phyloP scores from a whole-genome alignment of 2,888 invertebrate species.

The Pseudoips prasinana region DNA sequence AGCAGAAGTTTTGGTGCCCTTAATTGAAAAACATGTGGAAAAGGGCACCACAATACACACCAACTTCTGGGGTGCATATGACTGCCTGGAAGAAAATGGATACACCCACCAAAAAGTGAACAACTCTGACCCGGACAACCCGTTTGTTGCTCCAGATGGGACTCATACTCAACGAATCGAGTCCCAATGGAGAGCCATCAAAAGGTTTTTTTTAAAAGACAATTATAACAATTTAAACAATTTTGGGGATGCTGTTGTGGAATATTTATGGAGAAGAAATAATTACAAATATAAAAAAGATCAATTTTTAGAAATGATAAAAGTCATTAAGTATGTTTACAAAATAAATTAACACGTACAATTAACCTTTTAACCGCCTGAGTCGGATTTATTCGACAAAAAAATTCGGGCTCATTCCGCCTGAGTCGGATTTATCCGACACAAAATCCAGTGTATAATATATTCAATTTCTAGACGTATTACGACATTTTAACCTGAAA shows the following conservation, averaged over 20 bases:
- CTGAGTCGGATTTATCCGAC: too few species aligned
- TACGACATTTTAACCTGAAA: too few species aligned
- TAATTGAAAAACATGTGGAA: conserved; percentile 29
- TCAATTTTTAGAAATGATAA: too few species aligned
- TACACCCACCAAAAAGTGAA: conserved; percentile 26
- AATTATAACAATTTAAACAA: conserved; percentile 5
- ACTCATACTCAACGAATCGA: conserved; percentile 5
- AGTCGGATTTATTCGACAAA: conserved; percentile 1
- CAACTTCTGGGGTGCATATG: conserved; percentile 26
- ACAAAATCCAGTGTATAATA: too few species aligned
- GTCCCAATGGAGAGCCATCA: conserved; percentile 20
- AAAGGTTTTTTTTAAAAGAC: conserved; percentile 9
- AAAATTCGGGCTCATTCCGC: not conserved
- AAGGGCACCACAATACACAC: conserved; percentile 25
- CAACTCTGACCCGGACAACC: conserved; percentile 6
- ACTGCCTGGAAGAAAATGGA: conserved; percentile 15
- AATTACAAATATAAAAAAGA: not conserved
- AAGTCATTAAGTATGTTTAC: not conserved
- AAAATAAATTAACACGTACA: too few species aligned
- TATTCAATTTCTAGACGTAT: too few species aligned
- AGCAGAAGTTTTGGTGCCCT: conserved; percentile 26
- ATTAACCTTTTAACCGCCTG: not conserved
- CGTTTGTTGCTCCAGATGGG: conserved; percentile 26
- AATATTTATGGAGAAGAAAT: conserved; percentile 14
- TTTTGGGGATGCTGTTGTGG: conserved; percentile 3